Conservation (phyloP, 2,888 invertebrate genomes). For the Macrophya alboannulata region DNA sequence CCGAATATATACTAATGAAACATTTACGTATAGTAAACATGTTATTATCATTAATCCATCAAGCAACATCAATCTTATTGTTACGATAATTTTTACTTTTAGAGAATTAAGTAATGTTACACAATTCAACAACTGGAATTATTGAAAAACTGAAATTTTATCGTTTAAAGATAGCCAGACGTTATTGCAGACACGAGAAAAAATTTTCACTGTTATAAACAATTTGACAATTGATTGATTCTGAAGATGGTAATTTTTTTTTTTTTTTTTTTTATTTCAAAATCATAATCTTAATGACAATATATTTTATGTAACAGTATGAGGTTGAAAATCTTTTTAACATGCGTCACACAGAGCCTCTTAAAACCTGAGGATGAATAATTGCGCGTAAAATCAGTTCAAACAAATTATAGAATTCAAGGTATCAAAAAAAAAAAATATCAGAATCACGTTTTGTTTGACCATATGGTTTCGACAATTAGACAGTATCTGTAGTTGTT, state of each 20-base stretch:
- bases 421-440: no score
- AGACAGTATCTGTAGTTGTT: conserved; percentile 22
- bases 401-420: conserved; percentile 10
- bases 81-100: conserved; percentile 44
- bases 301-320: background rate
- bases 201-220: background rate
- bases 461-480: conserved; percentile 47
- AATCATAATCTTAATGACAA: background rate
- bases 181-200: background rate
- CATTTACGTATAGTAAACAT: conserved; percentile 47
- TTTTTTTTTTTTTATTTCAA: background rate
- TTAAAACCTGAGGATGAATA: background rate
- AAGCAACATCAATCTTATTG: conserved; percentile 37
- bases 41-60: conserved; percentile 53
- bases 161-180: background rate
- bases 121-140: background rate
- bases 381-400: conserved; percentile 16
- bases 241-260: background rate
- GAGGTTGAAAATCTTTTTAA: background rate
- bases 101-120: conserved; percentile 29
- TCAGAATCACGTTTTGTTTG: background rate
- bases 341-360: background rate
- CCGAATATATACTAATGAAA: conserved; percentile 56
- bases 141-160: background rate
- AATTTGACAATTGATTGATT: conserved; percentile 11